Evolutionary conservation across 2,113 vertebrate genomes (phyloP), one percentile per base, ranked within the genome.

Genomic region (Seriola aureovittata): DNA sequence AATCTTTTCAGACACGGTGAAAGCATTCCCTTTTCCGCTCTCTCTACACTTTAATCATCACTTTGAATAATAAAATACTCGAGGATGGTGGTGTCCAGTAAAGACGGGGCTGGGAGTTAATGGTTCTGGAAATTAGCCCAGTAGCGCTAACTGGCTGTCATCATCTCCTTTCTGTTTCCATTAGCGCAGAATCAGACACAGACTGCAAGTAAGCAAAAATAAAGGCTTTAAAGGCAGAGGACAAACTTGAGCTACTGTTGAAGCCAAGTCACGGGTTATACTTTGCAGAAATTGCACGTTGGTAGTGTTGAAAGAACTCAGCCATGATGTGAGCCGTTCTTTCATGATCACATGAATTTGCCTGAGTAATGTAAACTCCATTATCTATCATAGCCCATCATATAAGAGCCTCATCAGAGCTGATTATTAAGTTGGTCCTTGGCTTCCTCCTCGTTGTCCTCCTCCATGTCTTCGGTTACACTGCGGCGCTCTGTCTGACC

Each of bases 391-490:
- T 59, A 29, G 34, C 1, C 34, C 5, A 16, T 50, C 8, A 68
- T 25, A 29, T 13, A 19, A 32, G 57, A 59, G 34, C 14, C 63
- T 32, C 70, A 67, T 77, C 23, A 7, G 48, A 54, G 10, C 4
- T 36, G 10, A 73, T 82, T 73, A 16, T 44, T 32, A 0, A 23
- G 25, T 54, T 23, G 36, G 44, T 60, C 23, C 64, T 75, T 69
- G 14, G 25, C 54, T 48, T 63, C 23, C 46, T 60, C 75, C 34
- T 8, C 9, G 38, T 74, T 17, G 67, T 75, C 50, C 54, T 77
- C 17, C 64, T 78, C 29, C 6, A 2, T 70, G 68, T 75, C 78
- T 81, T 85, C 54, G 57, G 66, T 71, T 80, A 38, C 67, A 73
- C 82, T 82, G 71, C 66, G 66, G 78, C 80, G 52, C 38, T 48